Evolutionary conservation across 2,888 invertebrate genomes (phyloP), one percentile per base, ranked within the genome.

Genomic region (Ganaspis brasiliensis): DNA sequence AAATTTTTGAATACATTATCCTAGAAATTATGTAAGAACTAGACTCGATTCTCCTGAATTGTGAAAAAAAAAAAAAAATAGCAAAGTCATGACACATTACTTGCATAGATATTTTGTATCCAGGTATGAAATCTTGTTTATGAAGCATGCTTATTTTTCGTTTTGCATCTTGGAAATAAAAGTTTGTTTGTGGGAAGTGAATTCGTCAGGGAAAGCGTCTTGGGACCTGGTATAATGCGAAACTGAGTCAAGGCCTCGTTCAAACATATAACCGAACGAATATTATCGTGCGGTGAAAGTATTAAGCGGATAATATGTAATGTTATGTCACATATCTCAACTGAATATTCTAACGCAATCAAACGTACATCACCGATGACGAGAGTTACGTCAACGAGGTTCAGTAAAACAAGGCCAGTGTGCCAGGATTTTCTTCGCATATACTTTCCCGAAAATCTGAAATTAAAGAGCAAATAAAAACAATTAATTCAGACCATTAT

Each of bases 171-270:
- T 63, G 5, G 12, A 35, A 59, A 74, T 26, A 2, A 9, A 35
- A 63, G 45, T 73, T 59, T 74, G 26, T 49, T 71, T 71, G 12
- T 75, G 37, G 57, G 40, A 56, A 56, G 40, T 37, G 40, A 24
- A 73, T 79, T 79, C 57, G 45, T 45, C 57, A 76, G 80, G 61
- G 81, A 80, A 79, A 82, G 81, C 78, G 77, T 40, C 71, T 56
- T 76, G 45, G n/a, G 52, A 19, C 52, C 52, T n/a, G 40, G 70
- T 37, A 72, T 72, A 57, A 56, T 45, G 40, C n/a, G 75, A 83
- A 83, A 83, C 79, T 79, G 82, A 84, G 84, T 84, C 84, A 84
- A 84, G 84, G 84, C 84, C 82, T 81, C 76, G 76, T 71, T 45
- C 78, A 80, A 75, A 49, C 72, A 75, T 45, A 78, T 52, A 56